phyloP scores from a whole-genome alignment of 2,797 vertebrate genomes.

The Parauchenoglanis punctatus region DNA sequence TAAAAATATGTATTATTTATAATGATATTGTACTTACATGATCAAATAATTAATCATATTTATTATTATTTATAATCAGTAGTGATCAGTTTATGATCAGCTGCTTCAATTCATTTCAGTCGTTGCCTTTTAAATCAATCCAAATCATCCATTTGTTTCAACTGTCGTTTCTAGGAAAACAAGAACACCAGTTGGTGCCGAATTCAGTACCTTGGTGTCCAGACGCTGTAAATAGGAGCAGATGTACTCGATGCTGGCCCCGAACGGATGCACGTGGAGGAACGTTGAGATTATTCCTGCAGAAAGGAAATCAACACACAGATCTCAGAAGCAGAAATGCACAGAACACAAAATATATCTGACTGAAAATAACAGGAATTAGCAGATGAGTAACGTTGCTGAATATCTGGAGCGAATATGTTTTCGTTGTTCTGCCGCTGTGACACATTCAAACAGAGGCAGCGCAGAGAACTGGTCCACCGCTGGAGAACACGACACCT shows the following conservation, averaged over 20 bases:
- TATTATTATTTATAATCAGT: not conserved
- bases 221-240: slow-evolving; percentile 92
- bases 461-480: not conserved
- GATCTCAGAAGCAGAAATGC: not conserved
- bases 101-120: not conserved
- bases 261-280: slow-evolving; percentile 91
- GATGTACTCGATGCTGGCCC: slow-evolving; percentile 94
- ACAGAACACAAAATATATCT: not conserved
- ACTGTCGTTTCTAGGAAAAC: not conserved
- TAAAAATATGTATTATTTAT: not conserved
- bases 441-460: not conserved
- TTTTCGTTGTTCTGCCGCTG: not conserved
- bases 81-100: not conserved
- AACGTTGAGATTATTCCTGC: slow-evolving; percentile 93
- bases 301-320: slow-evolving; percentile 45
- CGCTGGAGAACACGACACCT: not conserved
- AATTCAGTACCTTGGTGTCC: slow-evolving; percentile 82
- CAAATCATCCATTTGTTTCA: not conserved
- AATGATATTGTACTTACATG: too few relatives aligned
- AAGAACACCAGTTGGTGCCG: slow-evolving; percentile 18
- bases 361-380: not conserved
- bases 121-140: not conserved
- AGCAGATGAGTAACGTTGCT: not conserved
- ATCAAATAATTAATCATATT: too few relatives aligned
- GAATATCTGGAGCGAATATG: not conserved